Evolutionary conservation across 2,113 vertebrate species (phyloP).

Genomic region (Gobio gobio): DNA sequence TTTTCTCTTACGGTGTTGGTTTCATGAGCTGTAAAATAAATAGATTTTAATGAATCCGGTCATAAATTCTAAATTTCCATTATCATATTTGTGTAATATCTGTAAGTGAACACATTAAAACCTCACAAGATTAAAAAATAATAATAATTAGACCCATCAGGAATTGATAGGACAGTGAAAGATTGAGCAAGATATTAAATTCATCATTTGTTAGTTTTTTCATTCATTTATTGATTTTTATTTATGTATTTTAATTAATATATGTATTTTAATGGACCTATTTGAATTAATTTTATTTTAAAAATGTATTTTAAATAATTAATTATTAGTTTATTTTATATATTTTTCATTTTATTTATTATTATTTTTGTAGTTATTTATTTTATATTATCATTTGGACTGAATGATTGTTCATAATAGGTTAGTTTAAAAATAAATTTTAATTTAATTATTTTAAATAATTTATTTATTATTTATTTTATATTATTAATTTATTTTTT

Average conservation of each 20-base stretch:
- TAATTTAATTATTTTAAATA: no score
- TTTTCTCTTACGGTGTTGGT: background rate
- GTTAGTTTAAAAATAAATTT: no score
- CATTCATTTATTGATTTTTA: background rate
- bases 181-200: background rate
- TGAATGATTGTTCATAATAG: no score
- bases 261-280: no score
- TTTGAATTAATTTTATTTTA: no score
- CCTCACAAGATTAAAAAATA: background rate
- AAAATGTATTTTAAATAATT: no score
- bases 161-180: background rate
- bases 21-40: background rate
- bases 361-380: no score
- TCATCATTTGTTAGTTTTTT: background rate
- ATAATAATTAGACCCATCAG: background rate
- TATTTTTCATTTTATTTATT: no score
- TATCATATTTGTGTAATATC: background rate
- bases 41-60: background rate
- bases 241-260: background rate
- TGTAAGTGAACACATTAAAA: background rate
- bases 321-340: no score
- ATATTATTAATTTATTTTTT: no score
- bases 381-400: no score
- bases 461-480: no score
- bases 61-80: background rate